A percentile compares a stretch with the other conserved stretches of the same genome.
phyloP scores from a whole-genome alignment of 2,113 vertebrate species.

The Melanerpes aurifrons region DNA sequence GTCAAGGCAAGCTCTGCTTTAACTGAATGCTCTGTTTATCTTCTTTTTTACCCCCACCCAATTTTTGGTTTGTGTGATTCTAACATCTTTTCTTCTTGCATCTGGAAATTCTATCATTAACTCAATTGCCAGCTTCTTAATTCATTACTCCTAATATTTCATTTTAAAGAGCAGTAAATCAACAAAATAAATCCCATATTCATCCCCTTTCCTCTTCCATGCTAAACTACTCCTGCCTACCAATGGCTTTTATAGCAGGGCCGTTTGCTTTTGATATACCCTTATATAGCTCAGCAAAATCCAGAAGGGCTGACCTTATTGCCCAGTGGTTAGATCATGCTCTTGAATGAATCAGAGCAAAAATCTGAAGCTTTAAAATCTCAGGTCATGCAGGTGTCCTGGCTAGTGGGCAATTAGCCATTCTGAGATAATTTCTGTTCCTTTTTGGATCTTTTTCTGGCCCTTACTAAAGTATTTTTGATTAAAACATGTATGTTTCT shows the following conservation, averaged over 20 bases:
- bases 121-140: background rate
- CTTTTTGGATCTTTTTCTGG: background rate
- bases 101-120: background rate
- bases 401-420: background rate
- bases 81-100: background rate
- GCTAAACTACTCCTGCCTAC: background rate
- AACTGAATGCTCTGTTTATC: background rate
- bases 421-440: background rate
- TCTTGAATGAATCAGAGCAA: background rate
- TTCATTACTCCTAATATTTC: background rate
- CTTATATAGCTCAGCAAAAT: background rate
- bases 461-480: background rate
- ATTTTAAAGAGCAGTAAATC: background rate
- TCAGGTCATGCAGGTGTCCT: background rate
- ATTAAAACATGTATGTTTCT: background rate
- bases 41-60: background rate
- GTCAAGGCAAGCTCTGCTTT: background rate
- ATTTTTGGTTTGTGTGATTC: background rate
- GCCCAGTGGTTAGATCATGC: background rate
- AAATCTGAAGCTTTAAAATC: background rate
- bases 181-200: background rate
- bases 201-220: background rate
- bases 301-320: background rate
- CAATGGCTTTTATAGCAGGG: background rate
- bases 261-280: background rate